Evolutionary conservation across 2,797 vertebrate genomes (phyloP), one percentile per base, ranked within the genome.

Genomic region (Carapus acus): DNA sequence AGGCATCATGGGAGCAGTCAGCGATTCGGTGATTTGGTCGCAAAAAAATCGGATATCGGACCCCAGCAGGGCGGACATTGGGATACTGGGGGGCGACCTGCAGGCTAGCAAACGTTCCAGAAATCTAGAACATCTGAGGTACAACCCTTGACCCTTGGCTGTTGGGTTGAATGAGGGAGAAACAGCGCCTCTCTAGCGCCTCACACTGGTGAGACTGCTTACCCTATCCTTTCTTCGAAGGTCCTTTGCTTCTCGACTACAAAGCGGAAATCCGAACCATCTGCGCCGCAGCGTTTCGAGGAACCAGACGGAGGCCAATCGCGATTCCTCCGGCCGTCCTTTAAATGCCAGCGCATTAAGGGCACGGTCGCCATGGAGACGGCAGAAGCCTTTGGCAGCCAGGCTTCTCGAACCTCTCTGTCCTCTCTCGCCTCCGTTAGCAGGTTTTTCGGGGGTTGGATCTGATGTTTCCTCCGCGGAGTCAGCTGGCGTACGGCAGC

Each of bases 361-460:
- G 51, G 33, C 38, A n/a, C 4, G 14, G 9, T 33, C 31, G 14
- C 61, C 72, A 66, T 69, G 69, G 79, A 61, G 67, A 83, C 43
- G 2, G 50, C 24, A 21, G 31, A 42, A 46, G 60, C n/a, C 42
- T 71, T 38, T 31, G 47, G 17, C 20, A 60, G 62, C 66, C 56
- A 69, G 59, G 74, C 66, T 21, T 49, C 67, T 39, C 31, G 47
- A 55, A 54, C 51, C 49, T 68, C 78, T 78, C 59, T 74, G 61
- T 63, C 19, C n/a, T n/a, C n/a, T n/a, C n/a, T n/a, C 9, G 8
- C 38, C 45, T 54, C 63, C 59, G 71, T 66, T 71, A 62, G 68
- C 22, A 51, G 53, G 56, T 8, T 33, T 9, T 33, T 33, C 2
- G 19, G 48, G 24, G 42, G n/a, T 36, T 49, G 47, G 47, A 53